A percentile compares a stretch with the other conserved stretches of the same genome.
phyloP scores from a whole-genome alignment of 2,888 invertebrate species.

The Orgyia antiqua region DNA sequence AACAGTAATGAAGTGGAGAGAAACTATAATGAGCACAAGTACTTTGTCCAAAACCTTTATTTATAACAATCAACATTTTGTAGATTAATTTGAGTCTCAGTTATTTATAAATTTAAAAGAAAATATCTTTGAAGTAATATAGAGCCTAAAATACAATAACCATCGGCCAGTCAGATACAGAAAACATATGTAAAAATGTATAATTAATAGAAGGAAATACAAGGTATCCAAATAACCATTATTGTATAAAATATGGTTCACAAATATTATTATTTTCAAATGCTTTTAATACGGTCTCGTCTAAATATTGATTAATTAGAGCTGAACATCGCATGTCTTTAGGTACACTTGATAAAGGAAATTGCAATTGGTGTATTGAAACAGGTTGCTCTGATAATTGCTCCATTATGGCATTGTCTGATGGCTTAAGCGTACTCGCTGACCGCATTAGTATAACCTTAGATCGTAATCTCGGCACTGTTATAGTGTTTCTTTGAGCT shows the following conservation, averaged over 20 bases:
- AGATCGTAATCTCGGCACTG: slow-evolving; percentile 24
- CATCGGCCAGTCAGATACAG: too few relatives aligned
- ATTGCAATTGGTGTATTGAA: slow-evolving; percentile 22
- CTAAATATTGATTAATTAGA: slow-evolving; percentile 33
- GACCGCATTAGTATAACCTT: slow-evolving; percentile 27
- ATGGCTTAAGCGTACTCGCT: not conserved
- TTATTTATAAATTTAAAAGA: too few relatives aligned
- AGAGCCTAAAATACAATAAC: too few relatives aligned
- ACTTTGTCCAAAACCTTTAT: too few relatives aligned
- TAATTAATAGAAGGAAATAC: too few relatives aligned
- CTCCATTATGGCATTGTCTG: not conserved
- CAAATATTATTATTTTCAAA: slow-evolving; percentile 35
- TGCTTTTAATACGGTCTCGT: slow-evolving; percentile 18
- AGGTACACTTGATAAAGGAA: slow-evolving; percentile 24
- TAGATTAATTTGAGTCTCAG: too few relatives aligned
- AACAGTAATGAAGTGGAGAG: too few relatives aligned
- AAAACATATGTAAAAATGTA: too few relatives aligned
- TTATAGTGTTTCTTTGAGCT: slow-evolving; percentile 15
- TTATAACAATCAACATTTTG: too few relatives aligned
- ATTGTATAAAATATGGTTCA: slow-evolving; percentile 24
- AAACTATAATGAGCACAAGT: too few relatives aligned
- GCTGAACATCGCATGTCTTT: slow-evolving; percentile 32
- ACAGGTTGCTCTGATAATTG: slow-evolving; percentile 10
- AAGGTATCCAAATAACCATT: too few relatives aligned
- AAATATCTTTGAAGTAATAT: too few relatives aligned